Conservation (phyloP, 2,113 vertebrate species). For the Proteles cristata region DNA sequence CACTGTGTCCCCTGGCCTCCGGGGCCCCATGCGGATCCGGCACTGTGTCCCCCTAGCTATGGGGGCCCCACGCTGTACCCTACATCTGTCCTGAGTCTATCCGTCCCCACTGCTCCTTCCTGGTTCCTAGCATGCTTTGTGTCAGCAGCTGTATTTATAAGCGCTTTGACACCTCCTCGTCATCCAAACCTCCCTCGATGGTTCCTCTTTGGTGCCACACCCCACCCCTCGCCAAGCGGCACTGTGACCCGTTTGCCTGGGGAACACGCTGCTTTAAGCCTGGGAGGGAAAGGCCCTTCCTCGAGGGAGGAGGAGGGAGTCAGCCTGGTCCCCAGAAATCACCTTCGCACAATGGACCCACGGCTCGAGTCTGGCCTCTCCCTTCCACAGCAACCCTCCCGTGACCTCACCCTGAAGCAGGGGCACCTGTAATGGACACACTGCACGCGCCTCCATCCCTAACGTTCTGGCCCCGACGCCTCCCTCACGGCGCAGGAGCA, state of each 20-base stretch:
- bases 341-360: not conserved
- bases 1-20: not conserved
- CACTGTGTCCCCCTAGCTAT: not conserved
- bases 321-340: not conserved
- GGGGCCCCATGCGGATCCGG: too few species aligned
- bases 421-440: fast-evolving
- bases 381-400: not conserved
- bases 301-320: not conserved
- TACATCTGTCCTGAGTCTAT: not conserved
- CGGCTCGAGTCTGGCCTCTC: not conserved
- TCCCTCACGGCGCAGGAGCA: not conserved
- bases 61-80: not conserved
- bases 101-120: not conserved
- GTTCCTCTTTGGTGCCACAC: not conserved
- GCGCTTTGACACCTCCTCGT: not conserved
- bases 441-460: not conserved
- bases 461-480: not conserved
- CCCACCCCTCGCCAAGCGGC: too few species aligned
- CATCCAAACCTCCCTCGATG: not conserved
- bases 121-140: not conserved
- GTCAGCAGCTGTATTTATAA: not conserved
- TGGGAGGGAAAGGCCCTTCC: not conserved
- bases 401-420: not conserved
- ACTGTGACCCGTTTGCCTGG: not conserved
- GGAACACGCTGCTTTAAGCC: not conserved